phyloP scores from a whole-genome alignment of 1,140 invertebrate genomes.

The Amphibalanus amphitrite region DNA sequence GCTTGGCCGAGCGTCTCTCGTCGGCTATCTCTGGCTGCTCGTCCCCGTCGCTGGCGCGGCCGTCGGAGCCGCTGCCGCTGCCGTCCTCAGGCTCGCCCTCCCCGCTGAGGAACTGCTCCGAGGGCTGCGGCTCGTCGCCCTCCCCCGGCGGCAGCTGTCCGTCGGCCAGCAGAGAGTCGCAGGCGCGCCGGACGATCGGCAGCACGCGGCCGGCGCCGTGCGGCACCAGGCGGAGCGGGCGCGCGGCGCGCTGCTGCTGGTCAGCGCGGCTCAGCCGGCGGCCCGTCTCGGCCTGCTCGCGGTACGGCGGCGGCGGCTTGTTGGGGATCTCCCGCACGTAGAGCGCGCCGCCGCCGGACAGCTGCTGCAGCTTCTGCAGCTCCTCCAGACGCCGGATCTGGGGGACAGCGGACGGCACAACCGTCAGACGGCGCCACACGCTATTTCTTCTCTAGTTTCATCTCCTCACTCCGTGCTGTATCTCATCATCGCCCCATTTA shows the following conservation, averaged over 20 bases:
- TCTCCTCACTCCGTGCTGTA: too few species aligned
- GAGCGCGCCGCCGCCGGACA: slow-evolving; percentile 25
- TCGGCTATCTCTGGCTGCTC: slow-evolving; percentile 45
- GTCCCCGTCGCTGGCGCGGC: slow-evolving; percentile 25
- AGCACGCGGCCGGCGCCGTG: not conserved
- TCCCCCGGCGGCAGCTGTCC: too few species aligned
- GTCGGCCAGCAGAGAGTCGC: not conserved
- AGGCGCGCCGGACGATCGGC: not conserved
- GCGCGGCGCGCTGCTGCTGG: too few species aligned
- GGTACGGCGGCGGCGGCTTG: slow-evolving; percentile 52
- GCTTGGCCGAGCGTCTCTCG: slow-evolving; percentile 51
- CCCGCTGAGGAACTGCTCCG: slow-evolving; percentile 29
- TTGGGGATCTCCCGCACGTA: slow-evolving; percentile 47
- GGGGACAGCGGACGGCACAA: not conserved
- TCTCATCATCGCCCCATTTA: too few species aligned
- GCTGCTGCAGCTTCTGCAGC: slow-evolving; percentile 33
- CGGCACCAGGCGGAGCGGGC: not conserved
- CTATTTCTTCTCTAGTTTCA: not conserved
- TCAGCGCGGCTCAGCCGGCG: slow-evolving; percentile 6
- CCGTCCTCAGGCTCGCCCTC: slow-evolving; percentile 34
- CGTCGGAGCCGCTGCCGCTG: slow-evolving; percentile 35
- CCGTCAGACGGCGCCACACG: too few species aligned
- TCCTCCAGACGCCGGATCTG: slow-evolving; percentile 40
- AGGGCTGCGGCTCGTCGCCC: not conserved
- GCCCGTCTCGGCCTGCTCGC: slow-evolving; percentile 31